Evolutionary conservation across 2,797 vertebrate species (phyloP).

Genomic region (Coregonus ussuriensis): DNA sequence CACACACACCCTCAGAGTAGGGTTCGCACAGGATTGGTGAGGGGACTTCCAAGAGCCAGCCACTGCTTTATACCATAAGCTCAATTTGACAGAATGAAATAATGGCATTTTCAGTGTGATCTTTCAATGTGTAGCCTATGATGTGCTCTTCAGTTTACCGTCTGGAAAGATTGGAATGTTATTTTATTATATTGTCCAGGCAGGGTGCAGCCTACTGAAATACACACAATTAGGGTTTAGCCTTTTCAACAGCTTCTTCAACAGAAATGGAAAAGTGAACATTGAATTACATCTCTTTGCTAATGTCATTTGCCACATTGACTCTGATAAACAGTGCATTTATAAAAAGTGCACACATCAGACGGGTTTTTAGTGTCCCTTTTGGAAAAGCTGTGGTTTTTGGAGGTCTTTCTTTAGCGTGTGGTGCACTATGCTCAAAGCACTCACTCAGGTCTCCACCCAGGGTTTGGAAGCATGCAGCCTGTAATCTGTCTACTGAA

Average conservation of each 20-base stretch:
- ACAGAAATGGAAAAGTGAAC: neutral
- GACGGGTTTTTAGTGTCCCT: neutral
- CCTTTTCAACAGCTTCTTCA: neutral
- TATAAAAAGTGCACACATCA: neutral
- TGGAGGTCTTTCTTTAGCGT: slow-evolving; percentile 64
- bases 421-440: slow-evolving; percentile 32
- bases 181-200: neutral
- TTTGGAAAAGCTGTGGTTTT: slow-evolving; percentile 60
- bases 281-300: neutral
- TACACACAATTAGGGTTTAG: neutral
- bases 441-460: slow-evolving; percentile 62
- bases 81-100: neutral
- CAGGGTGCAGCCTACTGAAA: neutral
- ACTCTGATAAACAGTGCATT: no score
- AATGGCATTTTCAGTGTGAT: neutral
- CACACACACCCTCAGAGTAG: neutral
- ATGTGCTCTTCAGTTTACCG: neutral
- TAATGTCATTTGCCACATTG: neutral
- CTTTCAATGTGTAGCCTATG: neutral
- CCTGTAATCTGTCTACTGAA: slow-evolving; percentile 67
- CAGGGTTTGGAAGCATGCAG: slow-evolving; percentile 53
- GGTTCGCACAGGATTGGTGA: neutral
- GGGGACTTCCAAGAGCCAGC: neutral
- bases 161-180: neutral
- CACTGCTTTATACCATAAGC: neutral